Conservation (phyloP, 2,888 invertebrate genomes). For the Heliconius charithonia region DNA sequence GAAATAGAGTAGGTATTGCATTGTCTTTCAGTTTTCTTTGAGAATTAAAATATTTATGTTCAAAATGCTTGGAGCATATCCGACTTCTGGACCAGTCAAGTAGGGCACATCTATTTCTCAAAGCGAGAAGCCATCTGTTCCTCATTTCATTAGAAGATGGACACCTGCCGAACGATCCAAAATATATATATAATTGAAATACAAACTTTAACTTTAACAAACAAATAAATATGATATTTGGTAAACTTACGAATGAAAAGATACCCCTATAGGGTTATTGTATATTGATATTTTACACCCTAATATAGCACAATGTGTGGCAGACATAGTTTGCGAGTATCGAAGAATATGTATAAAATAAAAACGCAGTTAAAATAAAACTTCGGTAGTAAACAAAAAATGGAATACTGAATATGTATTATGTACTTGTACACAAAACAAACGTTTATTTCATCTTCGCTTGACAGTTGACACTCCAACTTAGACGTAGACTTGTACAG, state of each 20-base stretch:
- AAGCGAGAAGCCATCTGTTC: constrained; percentile 67
- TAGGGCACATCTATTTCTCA: constrained; percentile 66
- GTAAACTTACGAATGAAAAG: constrained; percentile 67
- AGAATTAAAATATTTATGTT: constrained; percentile 67
- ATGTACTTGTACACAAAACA: constrained; percentile 3
- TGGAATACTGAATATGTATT: not conserved
- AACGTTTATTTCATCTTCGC: not conserved
- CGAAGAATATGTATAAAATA: not conserved
- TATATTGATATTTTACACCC: constrained; percentile 66
- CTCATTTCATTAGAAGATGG: constrained; percentile 66
- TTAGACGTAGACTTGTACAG: no score
- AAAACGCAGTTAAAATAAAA: not conserved
- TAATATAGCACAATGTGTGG: constrained; percentile 65
- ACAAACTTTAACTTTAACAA: constrained; percentile 25
- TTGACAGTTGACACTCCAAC: constrained; percentile 1
- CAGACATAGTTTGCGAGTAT: constrained; percentile 53
- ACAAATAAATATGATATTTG: not conserved
- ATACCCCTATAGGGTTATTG: constrained; percentile 65
- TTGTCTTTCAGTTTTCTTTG: constrained; percentile 64
- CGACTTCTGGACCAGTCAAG: constrained; percentile 71
- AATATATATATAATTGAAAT: no score
- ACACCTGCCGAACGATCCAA: constrained; percentile 55
- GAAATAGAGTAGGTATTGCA: constrained; percentile 73
- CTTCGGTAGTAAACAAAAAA: not conserved
- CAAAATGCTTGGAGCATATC: constrained; percentile 76